Conservation (phyloP, 2,113 vertebrate species). For the Spilogale gracilis region DNA sequence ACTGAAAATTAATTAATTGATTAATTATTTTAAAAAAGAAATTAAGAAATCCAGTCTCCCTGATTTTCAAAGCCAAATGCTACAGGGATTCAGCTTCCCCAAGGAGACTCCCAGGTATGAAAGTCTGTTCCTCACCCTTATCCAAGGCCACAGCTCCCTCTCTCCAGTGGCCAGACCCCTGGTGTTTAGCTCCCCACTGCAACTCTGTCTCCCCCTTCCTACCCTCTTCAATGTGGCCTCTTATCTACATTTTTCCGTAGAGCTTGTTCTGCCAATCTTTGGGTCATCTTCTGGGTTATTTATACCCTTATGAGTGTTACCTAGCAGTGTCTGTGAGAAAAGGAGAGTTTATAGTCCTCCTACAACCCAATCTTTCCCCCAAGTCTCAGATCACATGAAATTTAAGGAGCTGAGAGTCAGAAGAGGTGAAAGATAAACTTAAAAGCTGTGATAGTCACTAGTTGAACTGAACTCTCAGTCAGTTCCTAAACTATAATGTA, state of each 20-base stretch:
- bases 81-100: neutral
- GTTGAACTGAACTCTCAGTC: conserved; percentile 37
- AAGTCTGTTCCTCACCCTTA: neutral
- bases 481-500: conserved; percentile 39
- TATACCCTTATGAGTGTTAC: neutral
- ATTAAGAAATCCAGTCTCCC: neutral
- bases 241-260: neutral
- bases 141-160: neutral
- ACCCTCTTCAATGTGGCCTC: neutral
- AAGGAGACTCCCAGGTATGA: neutral
- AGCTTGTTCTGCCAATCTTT: neutral
- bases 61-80: neutral
- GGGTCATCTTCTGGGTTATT: neutral
- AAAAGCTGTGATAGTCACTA: conserved; percentile 65
- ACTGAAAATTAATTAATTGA: no score
- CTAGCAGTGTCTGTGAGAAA: neutral
- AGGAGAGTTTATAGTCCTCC: neutral
- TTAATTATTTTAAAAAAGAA: neutral
- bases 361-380: neutral
- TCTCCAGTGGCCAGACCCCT: neutral
- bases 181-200: neutral
- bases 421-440: conserved; percentile 26
- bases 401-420: conserved; percentile 17
- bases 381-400: conserved; percentile 6
- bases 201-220: neutral